Base-by-base conservation (phyloP, 2,797 vertebrate genomes). In the Dallia pectoralis region DNA sequence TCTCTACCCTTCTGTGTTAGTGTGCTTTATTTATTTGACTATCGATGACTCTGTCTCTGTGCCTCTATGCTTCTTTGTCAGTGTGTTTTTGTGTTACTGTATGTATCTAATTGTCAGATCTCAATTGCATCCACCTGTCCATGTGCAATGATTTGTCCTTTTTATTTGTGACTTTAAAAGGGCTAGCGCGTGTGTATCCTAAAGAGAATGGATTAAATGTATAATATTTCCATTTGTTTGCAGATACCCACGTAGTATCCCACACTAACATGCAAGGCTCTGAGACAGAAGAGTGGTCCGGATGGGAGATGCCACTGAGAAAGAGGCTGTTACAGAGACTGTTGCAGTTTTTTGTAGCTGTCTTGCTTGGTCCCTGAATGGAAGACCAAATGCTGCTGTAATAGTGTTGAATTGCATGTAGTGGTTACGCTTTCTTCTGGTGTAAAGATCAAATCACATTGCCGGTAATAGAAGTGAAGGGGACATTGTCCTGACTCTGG, bases 151-250 rank as follows among this genome's bases (percentile, higher is more conserved):
- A 65, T 33, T 56, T 66, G 30, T 66, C 19, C 4, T 36, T 44
- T 25, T n/a, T 15, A 14, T 82, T 80, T 76, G 61, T 69, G 48
- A 51, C 61, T 79, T 78, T 67, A 78, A 85, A 8, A 84, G 77
- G 81, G 84, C 74, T 76, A 81, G 69, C 68, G 78, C 40, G 7
- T 70, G 18, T 75, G 83, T 88, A 86, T 89, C 86, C 88, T 89
- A 87, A 81, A 91, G 86, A 80, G 83, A 85, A 77, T 76, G 86
- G 81, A 87, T 93, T 88, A 90, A 82, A 71, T 64, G 81, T 81
- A 76, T 74, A 82, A 80, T 89, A 89, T 91, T 93, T 90, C 91
- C 88, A 86, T 81, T 82, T 84, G 27, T 82, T 89, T 74, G 74
- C 76, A 86, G 85, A 88, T 87, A 78, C 78, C 75, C 71, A 74